A percentile compares a stretch with the other conserved stretches of the same genome.
These are phyloP conservation scores for Chrysaora quinquecirrha DNA, from an alignment of 30 jellyfish, hydroid and myxozoan species.

Conservation along the genomic window DNA sequence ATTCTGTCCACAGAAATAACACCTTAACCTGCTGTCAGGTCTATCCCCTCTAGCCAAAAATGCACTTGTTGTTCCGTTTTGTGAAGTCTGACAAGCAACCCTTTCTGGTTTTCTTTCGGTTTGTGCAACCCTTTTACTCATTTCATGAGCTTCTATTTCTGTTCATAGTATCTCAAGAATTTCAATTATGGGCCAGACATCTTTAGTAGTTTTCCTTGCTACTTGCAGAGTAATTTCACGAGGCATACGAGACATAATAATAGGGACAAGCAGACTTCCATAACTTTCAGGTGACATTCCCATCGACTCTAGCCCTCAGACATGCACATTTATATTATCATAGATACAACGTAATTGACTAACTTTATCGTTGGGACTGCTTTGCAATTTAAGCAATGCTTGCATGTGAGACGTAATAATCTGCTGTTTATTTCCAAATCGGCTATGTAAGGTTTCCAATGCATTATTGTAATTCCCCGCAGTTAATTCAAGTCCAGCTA, in stretches of 20 bases:
- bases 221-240: constrained; percentile 23
- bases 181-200: constrained; percentile 4
- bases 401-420: no score
- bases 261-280: constrained; percentile 67
- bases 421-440: constrained; percentile 6
- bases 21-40: neutral
- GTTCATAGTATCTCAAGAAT: neutral
- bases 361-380: constrained; percentile 10
- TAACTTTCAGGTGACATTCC: constrained; percentile 41
- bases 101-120: neutral
- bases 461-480: constrained; percentile 3
- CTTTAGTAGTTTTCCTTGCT: neutral
- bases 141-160: constrained; percentile 23
- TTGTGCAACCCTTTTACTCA: neutral
- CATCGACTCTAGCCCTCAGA: constrained; percentile 55
- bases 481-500: constrained; percentile 1
- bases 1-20: constrained; percentile 35
- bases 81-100: neutral
- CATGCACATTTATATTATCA: no score
- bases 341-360: constrained; percentile 26
- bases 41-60: constrained; percentile 9
- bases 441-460: neutral
- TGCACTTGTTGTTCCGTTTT: constrained; percentile 26
- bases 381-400: neutral
- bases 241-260: constrained; percentile 47